Evolutionary conservation across 2,113 vertebrate genomes (phyloP), one percentile per base, ranked within the genome.

Genomic region (Gymnogyps californianus): DNA sequence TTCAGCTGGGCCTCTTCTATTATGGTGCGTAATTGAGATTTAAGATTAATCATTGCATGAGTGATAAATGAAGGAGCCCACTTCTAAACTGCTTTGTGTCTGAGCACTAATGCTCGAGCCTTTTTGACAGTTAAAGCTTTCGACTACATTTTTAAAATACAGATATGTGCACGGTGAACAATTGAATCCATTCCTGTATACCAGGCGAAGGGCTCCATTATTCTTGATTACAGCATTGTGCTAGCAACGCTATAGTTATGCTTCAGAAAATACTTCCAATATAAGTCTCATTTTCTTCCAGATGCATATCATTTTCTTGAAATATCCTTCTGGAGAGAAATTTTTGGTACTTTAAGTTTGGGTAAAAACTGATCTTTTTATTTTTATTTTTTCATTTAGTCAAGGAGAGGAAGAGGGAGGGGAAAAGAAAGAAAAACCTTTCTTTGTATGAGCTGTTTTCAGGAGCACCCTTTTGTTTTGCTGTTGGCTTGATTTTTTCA

Each of bases 161-260:
- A 97, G 93, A 91, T 94, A 91, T 90, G 84, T 80, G 70, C 71
- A 52, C 2, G 0, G 54, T 2, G 62, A 96, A 89, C 94, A 96
- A 95, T 42, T 69, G 80, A 93, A 87, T 89, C 90, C 74, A 61
- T 94, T 96, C 81, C 66, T 49, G 42, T 77, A 46, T 44, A 62
- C 54, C 3, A 20, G 46, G 70, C 2, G 6, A 97, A 91, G 75
- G 84, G 58, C 54, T 96, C 81, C 78, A 93, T 97, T 97, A 96
- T 94, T 96, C 94, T 94, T 89, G 81, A 96, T 97, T 95, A 96
- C 81, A 85, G 81, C 66, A 93, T 94, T 94, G 89, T 96, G 84
- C 42, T 80, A 89, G 81, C 61, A 94, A 72, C 58, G 61, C 70
- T 94, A 57, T 28, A 77, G 91, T 91, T 95, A 85, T 55, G 66